Evolutionary conservation across 2,113 vertebrate genomes (phyloP).

Genomic region (Syngnathoides biaculeatus): DNA sequence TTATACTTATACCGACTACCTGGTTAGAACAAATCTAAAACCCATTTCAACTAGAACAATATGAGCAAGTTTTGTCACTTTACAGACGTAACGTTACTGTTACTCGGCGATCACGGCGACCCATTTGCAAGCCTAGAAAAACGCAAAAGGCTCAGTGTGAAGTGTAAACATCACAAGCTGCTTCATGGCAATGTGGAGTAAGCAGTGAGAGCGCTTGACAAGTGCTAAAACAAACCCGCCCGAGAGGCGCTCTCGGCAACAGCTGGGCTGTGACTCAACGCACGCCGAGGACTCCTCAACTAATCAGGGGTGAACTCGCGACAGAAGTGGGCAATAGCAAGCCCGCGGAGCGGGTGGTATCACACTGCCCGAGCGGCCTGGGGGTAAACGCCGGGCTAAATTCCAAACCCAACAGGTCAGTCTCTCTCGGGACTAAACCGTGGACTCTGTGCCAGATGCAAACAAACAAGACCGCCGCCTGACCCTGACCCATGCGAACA

Average conservation of each 20-base stretch:
- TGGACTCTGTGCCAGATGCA: slow-evolving; percentile 15
- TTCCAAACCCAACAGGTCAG: background rate
- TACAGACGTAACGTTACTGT: background rate
- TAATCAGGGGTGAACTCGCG: slow-evolving; percentile 9
- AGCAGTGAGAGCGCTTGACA: background rate
- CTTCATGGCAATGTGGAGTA: background rate
- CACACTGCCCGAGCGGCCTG: background rate
- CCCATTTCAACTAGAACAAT: background rate
- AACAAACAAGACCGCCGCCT: slow-evolving; percentile 26
- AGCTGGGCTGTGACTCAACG: slow-evolving; percentile 42
- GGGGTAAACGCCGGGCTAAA: background rate
- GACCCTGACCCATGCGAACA: slow-evolving; percentile 17
- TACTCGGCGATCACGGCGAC: no score
- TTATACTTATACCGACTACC: no score
- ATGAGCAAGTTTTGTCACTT: background rate
- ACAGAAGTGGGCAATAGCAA: no score
- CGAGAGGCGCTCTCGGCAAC: slow-evolving; percentile 49
- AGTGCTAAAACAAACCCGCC: slow-evolving; percentile 25
- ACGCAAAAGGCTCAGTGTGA: background rate
- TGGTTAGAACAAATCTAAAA: background rate
- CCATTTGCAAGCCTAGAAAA: background rate
- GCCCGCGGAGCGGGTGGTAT: background rate
- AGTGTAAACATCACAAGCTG: slow-evolving; percentile 2
- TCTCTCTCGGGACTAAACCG: slow-evolving; percentile 30
- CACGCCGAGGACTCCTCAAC: slow-evolving; percentile 8